Evolutionary conservation across 2,888 invertebrate species (phyloP).

Genomic region (Andrena praecox): DNA sequence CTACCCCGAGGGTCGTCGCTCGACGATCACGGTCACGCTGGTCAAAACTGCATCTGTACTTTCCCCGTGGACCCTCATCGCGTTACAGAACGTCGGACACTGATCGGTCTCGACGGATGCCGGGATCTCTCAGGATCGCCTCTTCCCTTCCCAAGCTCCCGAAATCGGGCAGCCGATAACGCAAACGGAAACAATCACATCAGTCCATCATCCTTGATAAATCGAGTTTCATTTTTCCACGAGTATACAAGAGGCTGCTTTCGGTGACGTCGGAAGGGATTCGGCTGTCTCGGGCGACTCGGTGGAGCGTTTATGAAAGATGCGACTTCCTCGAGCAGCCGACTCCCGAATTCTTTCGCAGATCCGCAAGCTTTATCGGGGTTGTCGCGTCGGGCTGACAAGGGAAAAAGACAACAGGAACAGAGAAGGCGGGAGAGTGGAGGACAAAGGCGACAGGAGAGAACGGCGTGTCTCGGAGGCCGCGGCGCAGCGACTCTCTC

Average conservation of each 20-base stretch:
- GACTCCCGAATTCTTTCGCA: slow-evolving; percentile 17
- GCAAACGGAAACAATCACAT: not conserved
- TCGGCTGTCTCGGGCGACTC: not conserved
- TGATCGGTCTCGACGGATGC: slow-evolving; percentile 47
- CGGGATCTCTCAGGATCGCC: slow-evolving; percentile 8
- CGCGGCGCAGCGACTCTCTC: not conserved
- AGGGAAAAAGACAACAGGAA: not conserved
- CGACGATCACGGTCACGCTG: slow-evolving; percentile 69
- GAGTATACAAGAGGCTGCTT: not conserved
- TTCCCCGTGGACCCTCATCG: slow-evolving; percentile 57
- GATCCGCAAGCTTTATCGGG: slow-evolving; percentile 7
- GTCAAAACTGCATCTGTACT: slow-evolving; percentile 73
- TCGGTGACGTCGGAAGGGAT: not conserved
- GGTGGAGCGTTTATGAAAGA: not conserved
- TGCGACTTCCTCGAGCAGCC: too few species aligned
- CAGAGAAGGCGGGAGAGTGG: not conserved
- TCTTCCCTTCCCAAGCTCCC: not conserved
- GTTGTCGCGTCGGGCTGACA: not conserved
- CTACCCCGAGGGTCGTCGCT: slow-evolving; percentile 54
- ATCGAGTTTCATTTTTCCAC: not conserved
- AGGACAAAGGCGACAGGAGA: slow-evolving; percentile 23
- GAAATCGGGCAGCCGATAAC: not conserved
- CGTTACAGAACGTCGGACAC: slow-evolving; percentile 65
- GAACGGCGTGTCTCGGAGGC: not conserved
- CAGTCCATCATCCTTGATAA: slow-evolving; percentile 7